Evolutionary conservation across 2,888 invertebrate genomes (phyloP).

Genomic region (Aromia moschata): DNA sequence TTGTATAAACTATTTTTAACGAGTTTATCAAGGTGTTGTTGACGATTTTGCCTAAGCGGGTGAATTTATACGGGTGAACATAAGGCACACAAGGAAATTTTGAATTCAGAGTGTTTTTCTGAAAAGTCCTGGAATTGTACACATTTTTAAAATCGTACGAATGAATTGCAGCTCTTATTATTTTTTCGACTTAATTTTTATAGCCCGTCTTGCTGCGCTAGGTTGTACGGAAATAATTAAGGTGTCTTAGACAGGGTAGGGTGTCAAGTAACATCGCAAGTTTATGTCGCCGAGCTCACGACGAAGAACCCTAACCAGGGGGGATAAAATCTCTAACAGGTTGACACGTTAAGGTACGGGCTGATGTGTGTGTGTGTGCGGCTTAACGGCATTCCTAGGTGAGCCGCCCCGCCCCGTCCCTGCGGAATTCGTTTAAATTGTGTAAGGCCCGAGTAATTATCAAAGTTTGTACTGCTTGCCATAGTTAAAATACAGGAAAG

Average conservation of each 20-base stretch:
- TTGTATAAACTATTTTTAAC: too few relatives aligned
- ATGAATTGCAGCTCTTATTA: too few relatives aligned
- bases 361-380: slow-evolving; percentile 20
- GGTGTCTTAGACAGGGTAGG: slow-evolving; percentile 20
- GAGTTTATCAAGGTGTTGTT: too few relatives aligned
- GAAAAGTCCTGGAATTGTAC: too few relatives aligned
- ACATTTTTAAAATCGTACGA: too few relatives aligned
- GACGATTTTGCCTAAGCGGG: too few relatives aligned
- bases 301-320: slow-evolving; percentile 21
- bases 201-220: too few relatives aligned
- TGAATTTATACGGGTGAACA: too few relatives aligned
- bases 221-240: slow-evolving; percentile 35
- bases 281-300: slow-evolving; percentile 11
- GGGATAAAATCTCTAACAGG: slow-evolving; percentile 35
- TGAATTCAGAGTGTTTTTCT: too few relatives aligned
- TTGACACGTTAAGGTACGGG: slow-evolving; percentile 35
- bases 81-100: too few relatives aligned
- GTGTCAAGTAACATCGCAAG: neutral
- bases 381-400: slow-evolving; percentile 37
- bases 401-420: slow-evolving; percentile 13
- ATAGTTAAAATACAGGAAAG: slow-evolving; percentile 12
- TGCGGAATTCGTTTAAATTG: slow-evolving; percentile 16
- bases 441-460: slow-evolving; percentile 15
- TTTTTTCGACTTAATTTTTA: too few relatives aligned
- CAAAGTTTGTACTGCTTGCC: slow-evolving; percentile 13